Evolutionary conservation across 35 echinoderm and acorn worm genomes (phyloP).

Genomic region (Diadema setosum): DNA sequence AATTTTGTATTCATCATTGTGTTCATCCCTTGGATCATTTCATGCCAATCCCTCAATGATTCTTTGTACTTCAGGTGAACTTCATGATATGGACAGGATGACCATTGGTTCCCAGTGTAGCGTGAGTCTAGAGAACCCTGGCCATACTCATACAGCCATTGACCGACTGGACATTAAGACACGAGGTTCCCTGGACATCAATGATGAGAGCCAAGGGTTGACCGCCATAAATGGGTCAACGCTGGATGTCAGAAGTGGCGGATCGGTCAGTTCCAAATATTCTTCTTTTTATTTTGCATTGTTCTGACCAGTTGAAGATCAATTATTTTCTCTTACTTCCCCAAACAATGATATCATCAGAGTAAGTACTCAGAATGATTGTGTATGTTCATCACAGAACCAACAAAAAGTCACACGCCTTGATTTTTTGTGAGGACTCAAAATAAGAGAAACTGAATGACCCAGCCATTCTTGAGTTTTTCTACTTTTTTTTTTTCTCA

Average conservation of each 20-base stretch:
- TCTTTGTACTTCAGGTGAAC: conserved; percentile 23
- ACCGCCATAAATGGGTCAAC: conserved; percentile 67
- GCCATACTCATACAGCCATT: conserved; percentile 16
- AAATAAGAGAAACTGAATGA: background rate
- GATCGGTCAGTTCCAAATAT: conserved; percentile 41
- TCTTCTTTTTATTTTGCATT: background rate
- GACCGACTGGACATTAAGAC: conserved; percentile 81
- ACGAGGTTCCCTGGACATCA: conserved; percentile 70
- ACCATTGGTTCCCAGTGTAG: conserved; percentile 67
- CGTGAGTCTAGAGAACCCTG: conserved; percentile 58
- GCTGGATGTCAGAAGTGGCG: conserved; percentile 79
- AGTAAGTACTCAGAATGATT: background rate
- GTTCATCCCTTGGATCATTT: no score
- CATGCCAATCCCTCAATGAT: conserved; percentile 35
- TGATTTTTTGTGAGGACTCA: background rate
- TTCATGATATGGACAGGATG: conserved; percentile 62
- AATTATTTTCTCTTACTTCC: background rate
- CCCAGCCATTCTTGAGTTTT: no score
- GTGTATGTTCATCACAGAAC: no score
- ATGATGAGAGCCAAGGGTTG: conserved; percentile 53
- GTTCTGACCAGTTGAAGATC: background rate
- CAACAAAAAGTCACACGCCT: no score
- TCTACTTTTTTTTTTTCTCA: no score
- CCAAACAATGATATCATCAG: background rate
- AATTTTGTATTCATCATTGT: no score